Evolutionary conservation across 2,113 vertebrate genomes (phyloP), one percentile per base, ranked within the genome.

Genomic region (Amblyopsis rosae): DNA sequence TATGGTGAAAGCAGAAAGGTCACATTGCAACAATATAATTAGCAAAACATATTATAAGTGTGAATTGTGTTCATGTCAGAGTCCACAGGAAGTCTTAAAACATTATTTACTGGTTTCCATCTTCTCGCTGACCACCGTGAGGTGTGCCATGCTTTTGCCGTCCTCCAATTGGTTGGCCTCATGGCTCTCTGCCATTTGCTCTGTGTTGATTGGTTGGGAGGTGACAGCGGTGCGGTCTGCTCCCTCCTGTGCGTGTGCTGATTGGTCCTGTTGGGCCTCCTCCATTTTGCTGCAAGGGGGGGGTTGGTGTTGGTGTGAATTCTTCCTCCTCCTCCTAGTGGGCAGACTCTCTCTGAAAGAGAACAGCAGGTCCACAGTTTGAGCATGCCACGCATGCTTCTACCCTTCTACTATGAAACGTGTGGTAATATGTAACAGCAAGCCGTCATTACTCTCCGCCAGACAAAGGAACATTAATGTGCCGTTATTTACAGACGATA

Each of bases 41-140:
- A 26, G 26, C 26, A 26, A 26, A 26, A 26, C 26, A 26, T 26
- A 2, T 26, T 26, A 54, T 4, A 54, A 6, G 13, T 16, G 13
- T 54, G 49, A 54, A n/a, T 9, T 50, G 49, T 50, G 11, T 50
- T 12, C 10, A 12, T 12, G 9, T 12, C 10, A 13, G 49, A 3
- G 49, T 54, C n/a, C 7, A 54, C 1, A 1, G 13, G 15, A 15
- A 32, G 62, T 65, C 11, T 65, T 49, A 33, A 49, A 51, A 51
- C 3, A 16, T 54, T 60, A 62, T 62, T 87, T 87, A 91, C 90
- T 89, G 80, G 73, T 86, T 67, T 90, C 88, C 12, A 70, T 68
- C 59, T n/a, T 59, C 65, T 90, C 86, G 9, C 65, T 68, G 35
- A 87, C 82, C 53, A 91, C 79, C 0, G 85, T 79, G 69, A 92